phyloP scores from a whole-genome alignment of 2,888 invertebrate genomes.

The Agrilus biguttatus region DNA sequence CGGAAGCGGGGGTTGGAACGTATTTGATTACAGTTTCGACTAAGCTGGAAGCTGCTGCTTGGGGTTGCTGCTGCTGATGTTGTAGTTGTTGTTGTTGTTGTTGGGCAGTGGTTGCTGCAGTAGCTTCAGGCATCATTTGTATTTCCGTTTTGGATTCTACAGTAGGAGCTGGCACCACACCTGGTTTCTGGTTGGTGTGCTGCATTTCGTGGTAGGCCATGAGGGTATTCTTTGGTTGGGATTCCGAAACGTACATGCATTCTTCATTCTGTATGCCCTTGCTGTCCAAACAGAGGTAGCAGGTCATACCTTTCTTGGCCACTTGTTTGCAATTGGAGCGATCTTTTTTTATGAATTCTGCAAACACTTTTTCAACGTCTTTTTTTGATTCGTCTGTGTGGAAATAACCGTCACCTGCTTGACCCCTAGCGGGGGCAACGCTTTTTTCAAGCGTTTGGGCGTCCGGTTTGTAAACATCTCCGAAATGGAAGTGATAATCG shows the following conservation, averaged over 20 bases:
- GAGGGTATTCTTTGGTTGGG: constrained; percentile 48
- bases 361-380: constrained; percentile 54
- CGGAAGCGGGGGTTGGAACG: constrained; percentile 1
- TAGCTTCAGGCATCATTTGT: constrained; percentile 30
- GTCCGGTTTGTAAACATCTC: constrained; percentile 25
- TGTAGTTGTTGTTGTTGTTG: constrained; percentile 31
- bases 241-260: constrained; percentile 62
- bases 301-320: constrained; percentile 60
- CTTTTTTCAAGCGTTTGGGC: constrained; percentile 23
- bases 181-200: constrained; percentile 20
- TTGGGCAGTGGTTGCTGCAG: constrained; percentile 18
- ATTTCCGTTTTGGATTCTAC: constrained; percentile 10
- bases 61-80: constrained; percentile 28
- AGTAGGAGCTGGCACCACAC: constrained; percentile 5
- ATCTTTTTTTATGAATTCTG: constrained; percentile 60
- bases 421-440: constrained; percentile 23
- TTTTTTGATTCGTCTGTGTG: constrained; percentile 35
- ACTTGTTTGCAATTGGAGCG: constrained; percentile 57
- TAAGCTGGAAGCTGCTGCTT: constrained; percentile 10
- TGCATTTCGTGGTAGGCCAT: constrained; percentile 53
- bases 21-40: constrained; percentile 7
- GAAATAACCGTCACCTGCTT: constrained; percentile 23
- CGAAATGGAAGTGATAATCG: constrained; percentile 33
- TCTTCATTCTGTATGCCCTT: constrained; percentile 60
- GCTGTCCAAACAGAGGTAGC: constrained; percentile 56